These are phyloP conservation scores for Prosapia bicincta DNA, from an alignment of 2,888 invertebrate species.

Conservation along the genomic window DNA sequence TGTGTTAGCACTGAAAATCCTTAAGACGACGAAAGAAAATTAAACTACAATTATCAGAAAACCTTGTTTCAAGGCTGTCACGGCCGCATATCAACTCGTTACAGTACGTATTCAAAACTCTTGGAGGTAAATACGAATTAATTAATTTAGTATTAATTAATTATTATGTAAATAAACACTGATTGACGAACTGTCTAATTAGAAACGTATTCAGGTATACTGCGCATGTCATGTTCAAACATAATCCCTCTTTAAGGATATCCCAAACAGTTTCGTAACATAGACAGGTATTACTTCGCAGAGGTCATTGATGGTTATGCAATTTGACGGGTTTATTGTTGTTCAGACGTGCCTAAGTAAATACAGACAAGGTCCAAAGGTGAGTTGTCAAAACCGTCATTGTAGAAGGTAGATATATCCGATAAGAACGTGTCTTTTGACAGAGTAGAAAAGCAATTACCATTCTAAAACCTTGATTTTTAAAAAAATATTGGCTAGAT, in stretches of 20 bases:
- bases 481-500: too few species aligned
- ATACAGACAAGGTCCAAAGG: neutral
- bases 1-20: too few species aligned
- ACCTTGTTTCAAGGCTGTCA: too few species aligned
- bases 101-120: neutral
- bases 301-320: neutral
- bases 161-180: neutral
- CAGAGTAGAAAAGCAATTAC: too few species aligned
- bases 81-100: neutral
- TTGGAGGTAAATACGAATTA: neutral
- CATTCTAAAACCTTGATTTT: too few species aligned
- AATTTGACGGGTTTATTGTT: neutral
- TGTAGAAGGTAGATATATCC: neutral
- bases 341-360: neutral
- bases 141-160: neutral
- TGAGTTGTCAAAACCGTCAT: neutral
- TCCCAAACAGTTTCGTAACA: neutral
- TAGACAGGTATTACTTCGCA: neutral
- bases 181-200: neutral
- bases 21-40: too few species aligned
- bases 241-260: neutral
- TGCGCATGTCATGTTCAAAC: too few species aligned
- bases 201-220: neutral
- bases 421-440: too few species aligned
- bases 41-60: too few species aligned